A percentile compares a stretch with the other conserved stretches of the same genome.
These are phyloP conservation scores for Spondyliosoma cantharus DNA, from an alignment of 2,797 vertebrate genomes.

Conservation along the genomic window DNA sequence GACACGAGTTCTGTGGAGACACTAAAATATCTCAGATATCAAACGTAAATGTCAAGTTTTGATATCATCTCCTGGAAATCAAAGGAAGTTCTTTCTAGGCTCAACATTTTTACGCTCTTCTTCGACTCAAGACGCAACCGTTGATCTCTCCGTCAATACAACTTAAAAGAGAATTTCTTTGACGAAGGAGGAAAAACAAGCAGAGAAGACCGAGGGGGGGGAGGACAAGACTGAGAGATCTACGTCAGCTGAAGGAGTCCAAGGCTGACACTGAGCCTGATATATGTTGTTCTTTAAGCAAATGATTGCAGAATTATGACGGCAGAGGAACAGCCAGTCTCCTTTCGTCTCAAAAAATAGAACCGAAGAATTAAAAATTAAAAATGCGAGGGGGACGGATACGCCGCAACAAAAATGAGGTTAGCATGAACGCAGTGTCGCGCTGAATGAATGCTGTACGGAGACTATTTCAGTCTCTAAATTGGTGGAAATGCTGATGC, in stretches of 20 bases:
- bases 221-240: conserved; percentile 16
- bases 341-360: too few relatives aligned
- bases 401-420: too few relatives aligned
- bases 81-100: conserved; percentile 23
- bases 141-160: conserved; percentile 35
- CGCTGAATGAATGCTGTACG: too few relatives aligned
- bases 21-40: conserved; percentile 10
- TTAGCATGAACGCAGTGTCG: too few relatives aligned
- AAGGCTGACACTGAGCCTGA: conserved; percentile 29
- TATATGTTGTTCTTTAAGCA: not conserved
- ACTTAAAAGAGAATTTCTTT: conserved; percentile 43
- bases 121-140: conserved; percentile 37
- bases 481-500: too few relatives aligned
- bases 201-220: conserved; percentile 15
- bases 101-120: conserved; percentile 40
- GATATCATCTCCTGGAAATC: conserved; percentile 25
- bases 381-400: too few relatives aligned
- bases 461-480: too few relatives aligned
- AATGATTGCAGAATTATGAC: too few relatives aligned
- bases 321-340: not conserved
- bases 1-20: not conserved
- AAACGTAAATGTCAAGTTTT: conserved; percentile 39
- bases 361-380: too few relatives aligned
- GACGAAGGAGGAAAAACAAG: conserved; percentile 36
- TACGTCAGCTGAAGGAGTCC: conserved; percentile 28